Conservation (phyloP, 2,888 invertebrate genomes). For the Erebia ligea region DNA sequence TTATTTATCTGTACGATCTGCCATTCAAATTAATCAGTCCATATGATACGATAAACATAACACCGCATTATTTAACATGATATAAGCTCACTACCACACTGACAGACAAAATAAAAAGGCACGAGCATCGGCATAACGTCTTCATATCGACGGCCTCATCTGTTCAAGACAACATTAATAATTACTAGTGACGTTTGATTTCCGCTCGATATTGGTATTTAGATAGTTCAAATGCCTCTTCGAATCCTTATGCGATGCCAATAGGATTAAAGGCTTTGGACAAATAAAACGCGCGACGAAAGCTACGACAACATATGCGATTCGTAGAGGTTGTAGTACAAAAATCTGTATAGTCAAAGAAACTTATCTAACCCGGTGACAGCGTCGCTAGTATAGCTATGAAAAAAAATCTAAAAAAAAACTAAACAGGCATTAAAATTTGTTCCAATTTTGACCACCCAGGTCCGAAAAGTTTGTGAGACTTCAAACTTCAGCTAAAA, state of each 20-base stretch:
- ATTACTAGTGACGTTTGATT: constrained; percentile 71
- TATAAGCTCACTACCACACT: constrained; percentile 53
- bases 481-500: too few species aligned
- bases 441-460: too few species aligned
- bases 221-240: constrained; percentile 35
- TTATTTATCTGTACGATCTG: constrained; percentile 37
- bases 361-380: too few species aligned
- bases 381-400: too few species aligned
- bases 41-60: constrained; percentile 77
- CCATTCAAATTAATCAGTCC: constrained; percentile 58
- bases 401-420: too few species aligned
- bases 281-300: too few species aligned
- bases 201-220: constrained; percentile 63
- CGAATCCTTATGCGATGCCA: constrained; percentile 25
- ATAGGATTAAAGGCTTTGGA: background rate
- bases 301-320: too few species aligned
- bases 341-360: too few species aligned
- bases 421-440: too few species aligned
- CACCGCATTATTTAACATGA: constrained; percentile 79
- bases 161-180: constrained; percentile 75
- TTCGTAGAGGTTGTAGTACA: too few species aligned
- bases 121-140: constrained; percentile 56
- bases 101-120: constrained; percentile 76
- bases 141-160: constrained; percentile 76
- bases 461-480: too few species aligned